Conservation (phyloP, 2,888 invertebrate species). For the Dynastes grantii region DNA sequence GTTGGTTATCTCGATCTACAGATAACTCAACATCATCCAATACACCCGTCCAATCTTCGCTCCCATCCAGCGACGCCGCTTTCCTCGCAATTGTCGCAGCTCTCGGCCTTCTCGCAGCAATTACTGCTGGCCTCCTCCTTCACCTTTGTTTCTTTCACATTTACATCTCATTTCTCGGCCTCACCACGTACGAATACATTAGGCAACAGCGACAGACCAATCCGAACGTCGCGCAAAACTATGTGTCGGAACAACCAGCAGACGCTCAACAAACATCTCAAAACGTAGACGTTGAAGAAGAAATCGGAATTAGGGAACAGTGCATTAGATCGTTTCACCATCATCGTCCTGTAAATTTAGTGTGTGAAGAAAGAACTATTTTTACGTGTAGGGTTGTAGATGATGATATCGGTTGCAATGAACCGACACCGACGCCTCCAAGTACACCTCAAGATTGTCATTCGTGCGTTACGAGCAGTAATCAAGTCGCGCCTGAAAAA, state of each 20-base stretch:
- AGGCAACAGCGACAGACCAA: constrained; percentile 72
- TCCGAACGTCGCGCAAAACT: constrained; percentile 58
- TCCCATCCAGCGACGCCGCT: constrained; percentile 74
- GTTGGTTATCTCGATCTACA: constrained; percentile 49
- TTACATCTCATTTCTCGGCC: constrained; percentile 86
- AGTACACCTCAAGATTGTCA: constrained; percentile 68
- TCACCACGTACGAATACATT: constrained; percentile 94
- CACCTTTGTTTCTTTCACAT: constrained; percentile 92
- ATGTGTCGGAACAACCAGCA: constrained; percentile 69
- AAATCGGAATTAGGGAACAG: constrained; percentile 38
- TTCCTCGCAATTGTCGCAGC: constrained; percentile 76
- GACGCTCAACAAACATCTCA: constrained; percentile 62
- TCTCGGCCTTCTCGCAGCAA: constrained; percentile 81
- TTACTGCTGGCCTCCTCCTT: constrained; percentile 83
- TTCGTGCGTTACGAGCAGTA: constrained; percentile 62
- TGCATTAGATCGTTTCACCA: constrained; percentile 50
- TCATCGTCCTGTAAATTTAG: constrained; percentile 67
- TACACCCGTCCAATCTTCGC: constrained; percentile 62
- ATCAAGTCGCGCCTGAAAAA: constrained; percentile 62
- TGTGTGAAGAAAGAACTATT: constrained; percentile 69
- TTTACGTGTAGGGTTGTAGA: constrained; percentile 73
- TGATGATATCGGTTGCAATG: constrained; percentile 69
- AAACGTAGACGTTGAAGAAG: constrained; percentile 47
- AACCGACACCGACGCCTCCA: constrained; percentile 71
- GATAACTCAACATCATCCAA: constrained; percentile 56